phyloP scores from a whole-genome alignment of 2,797 vertebrate species.

The Babyrousa celebensis region DNA sequence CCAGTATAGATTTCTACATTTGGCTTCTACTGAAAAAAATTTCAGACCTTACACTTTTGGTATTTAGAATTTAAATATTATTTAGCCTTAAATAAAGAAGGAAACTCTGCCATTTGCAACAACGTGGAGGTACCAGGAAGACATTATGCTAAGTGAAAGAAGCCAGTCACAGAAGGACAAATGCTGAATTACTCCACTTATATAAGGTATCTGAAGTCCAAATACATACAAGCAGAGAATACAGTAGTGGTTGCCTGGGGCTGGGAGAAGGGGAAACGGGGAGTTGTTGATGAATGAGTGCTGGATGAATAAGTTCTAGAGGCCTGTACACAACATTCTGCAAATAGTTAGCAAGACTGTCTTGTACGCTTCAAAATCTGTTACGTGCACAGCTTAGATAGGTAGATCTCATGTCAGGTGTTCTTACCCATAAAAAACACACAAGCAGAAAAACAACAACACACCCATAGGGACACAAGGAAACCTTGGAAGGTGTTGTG shows the following conservation, averaged over 20 bases:
- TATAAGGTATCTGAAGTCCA: background rate
- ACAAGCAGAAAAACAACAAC: background rate
- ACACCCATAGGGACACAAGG: background rate
- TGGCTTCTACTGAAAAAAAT: conserved; percentile 38
- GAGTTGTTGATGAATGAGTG: background rate
- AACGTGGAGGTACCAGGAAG: background rate
- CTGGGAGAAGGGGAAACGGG: background rate
- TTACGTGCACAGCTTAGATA: background rate
- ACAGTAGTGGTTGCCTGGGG: background rate
- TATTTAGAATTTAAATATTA: conserved; percentile 36
- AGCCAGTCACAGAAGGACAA: background rate
- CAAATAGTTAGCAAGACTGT: background rate
- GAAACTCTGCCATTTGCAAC: background rate
- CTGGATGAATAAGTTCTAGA: background rate
- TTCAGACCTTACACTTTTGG: conserved; percentile 9
- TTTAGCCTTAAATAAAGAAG: background rate
- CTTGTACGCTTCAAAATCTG: background rate
- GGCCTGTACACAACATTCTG: background rate
- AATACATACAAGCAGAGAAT: background rate
- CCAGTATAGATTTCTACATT: conserved; percentile 1
- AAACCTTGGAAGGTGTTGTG: background rate
- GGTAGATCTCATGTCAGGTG: background rate
- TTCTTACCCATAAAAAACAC: background rate
- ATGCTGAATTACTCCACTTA: background rate
- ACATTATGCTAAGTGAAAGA: background rate